These are phyloP conservation scores for Notoglanidium macrostoma DNA, from an alignment of 2,797 vertebrate genomes.

Conservation along the genomic window DNA sequence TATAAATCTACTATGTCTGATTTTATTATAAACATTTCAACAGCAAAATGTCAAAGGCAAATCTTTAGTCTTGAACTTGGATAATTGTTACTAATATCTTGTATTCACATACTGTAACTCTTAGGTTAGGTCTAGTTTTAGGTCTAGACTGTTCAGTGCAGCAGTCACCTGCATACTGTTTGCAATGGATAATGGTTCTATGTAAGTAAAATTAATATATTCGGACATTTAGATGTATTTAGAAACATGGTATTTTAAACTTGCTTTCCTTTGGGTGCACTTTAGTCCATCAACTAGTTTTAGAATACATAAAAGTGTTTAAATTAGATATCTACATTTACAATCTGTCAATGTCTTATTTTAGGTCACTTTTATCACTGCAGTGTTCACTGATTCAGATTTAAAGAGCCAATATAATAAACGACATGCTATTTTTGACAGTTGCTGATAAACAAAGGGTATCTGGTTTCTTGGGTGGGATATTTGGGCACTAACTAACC, in stretches of 20 bases:
- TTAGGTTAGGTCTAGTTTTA: not conserved
- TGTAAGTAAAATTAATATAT: not conserved
- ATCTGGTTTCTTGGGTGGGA: constrained; percentile 47
- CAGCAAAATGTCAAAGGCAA: not conserved
- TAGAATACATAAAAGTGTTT: not conserved
- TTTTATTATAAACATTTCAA: not conserved
- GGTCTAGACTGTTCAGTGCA: not conserved
- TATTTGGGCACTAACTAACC: constrained; percentile 41
- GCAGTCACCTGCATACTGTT: not conserved
- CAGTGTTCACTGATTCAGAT: not conserved
- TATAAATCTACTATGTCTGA: too few species aligned
- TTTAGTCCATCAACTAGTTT: not conserved
- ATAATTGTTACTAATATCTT: not conserved
- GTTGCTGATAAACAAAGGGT: constrained; percentile 43
- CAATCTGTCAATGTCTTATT: not conserved
- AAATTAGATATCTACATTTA: not conserved
- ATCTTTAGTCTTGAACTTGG: not conserved
- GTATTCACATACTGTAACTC: not conserved
- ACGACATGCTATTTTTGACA: constrained; percentile 39
- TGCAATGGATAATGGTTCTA: not conserved
- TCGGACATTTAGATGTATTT: not conserved
- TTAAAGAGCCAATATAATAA: not conserved
- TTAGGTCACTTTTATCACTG: not conserved
- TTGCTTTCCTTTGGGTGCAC: not conserved
- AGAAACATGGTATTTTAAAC: not conserved